Evolutionary conservation across 2,797 vertebrate species (phyloP), one percentile per base, ranked within the genome.

Genomic region (Halcyon badia): DNA sequence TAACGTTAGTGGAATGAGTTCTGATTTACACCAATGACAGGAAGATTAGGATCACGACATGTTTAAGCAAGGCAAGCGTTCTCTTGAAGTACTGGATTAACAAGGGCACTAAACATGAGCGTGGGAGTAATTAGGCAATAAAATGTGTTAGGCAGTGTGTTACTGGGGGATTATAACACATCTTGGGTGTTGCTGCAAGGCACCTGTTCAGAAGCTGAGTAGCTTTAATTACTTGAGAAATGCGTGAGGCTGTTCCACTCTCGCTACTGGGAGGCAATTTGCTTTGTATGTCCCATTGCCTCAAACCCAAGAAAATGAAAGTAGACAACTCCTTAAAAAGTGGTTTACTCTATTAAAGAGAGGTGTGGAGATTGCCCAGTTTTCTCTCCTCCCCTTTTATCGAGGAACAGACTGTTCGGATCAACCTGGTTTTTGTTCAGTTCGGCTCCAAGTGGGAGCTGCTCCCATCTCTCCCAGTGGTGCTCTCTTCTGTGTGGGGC

Each of bases 41-140:
- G 48, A 86, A 49, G 85, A 90, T 85, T 39, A 68, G 80, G 65
- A 89, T 70, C 39, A 2, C 64, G 85, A 44, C 25, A 1, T 9
- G 41, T 72, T 89, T 68, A 49, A 93, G 56, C 21, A n/a, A 93
- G 90, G 93, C 96, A 96, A 95, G 96, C 66, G 35, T 89, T 97
- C 75, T 91, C 81, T 62, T 65, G 82, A 87, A 97, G 39, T 62
- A 25, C 85, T 89, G 85, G 91, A 95, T 97, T 98, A 98, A 97
- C 90, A 97, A 90, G 93, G 93, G 68, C 83, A 37, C 91, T 94
- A 95, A 95, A 97, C 31, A 48, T 72, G 93, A 97, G 89, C 57
- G 91, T 93, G 81, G 95, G 90, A 94, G 95, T 97, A 97, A 96
- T 96, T 94, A 97, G 95, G 97, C 91, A 69, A 64, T 91, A 95